A percentile compares a stretch with the other conserved stretches of the same genome.
phyloP scores from a whole-genome alignment of 2,797 vertebrate species.

The Pseudochromis fuscus region DNA sequence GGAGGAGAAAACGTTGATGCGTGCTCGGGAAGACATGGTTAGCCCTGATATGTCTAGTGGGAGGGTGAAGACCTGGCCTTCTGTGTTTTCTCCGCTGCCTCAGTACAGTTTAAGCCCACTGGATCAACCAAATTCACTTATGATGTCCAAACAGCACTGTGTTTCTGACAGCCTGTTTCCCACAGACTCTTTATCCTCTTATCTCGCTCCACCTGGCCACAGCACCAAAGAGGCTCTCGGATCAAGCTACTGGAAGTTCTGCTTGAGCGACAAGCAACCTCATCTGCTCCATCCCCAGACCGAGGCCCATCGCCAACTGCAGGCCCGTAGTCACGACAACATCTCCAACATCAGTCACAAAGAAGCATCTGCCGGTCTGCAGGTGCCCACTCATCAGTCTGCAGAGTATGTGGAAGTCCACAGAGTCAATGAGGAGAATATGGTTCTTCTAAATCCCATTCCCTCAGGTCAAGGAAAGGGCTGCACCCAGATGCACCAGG shows the following conservation, averaged over 20 bases:
- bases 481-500: not conserved
- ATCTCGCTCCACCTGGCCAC: constrained; percentile 35
- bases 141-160: constrained; percentile 79
- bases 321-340: constrained; percentile 64
- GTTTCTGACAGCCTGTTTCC: constrained; percentile 72
- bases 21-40: constrained; percentile 24
- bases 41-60: constrained; percentile 63
- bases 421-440: constrained; percentile 85
- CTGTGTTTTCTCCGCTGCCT: constrained; percentile 75
- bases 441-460: constrained; percentile 86
- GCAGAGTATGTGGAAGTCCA: constrained; percentile 93
- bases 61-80: constrained; percentile 86
- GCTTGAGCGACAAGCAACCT: constrained; percentile 44
- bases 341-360: constrained; percentile 53
- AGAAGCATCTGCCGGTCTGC: constrained; percentile 34
- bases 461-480: constrained; percentile 45
- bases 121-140: constrained; percentile 54
- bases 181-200: constrained; percentile 26
- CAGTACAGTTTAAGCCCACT: constrained; percentile 52
- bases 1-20: constrained; percentile 19
- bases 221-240: constrained; percentile 31
- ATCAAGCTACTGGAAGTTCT: constrained; percentile 45
- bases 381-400: constrained; percentile 63
- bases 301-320: constrained; percentile 31
- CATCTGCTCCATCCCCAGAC: constrained; percentile 29